Evolutionary conservation across 2,113 vertebrate species (phyloP), one percentile per base, ranked within the genome.

Genomic region (Nestor notabilis): DNA sequence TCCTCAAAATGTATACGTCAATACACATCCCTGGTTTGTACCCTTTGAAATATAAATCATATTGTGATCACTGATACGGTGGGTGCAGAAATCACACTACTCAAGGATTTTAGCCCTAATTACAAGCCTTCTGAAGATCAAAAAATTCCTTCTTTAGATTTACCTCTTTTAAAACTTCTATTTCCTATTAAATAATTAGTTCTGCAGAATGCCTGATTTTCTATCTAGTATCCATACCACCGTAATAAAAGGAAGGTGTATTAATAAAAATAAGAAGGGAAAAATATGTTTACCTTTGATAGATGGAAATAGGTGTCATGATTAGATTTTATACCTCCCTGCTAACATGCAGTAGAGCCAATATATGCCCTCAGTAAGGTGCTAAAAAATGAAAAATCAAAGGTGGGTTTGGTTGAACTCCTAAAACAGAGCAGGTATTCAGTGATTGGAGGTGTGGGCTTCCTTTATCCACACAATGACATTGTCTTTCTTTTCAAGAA

Each of bases 341-440:
- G 7, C 4, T 72, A 72, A 47, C 21, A 72, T 31, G 6, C 10
- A 37, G 5, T n/a, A 11, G 24, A 63, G 31, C 49, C 7, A 49
- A 25, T 29, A 47, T 2, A 1, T 2, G 2, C 4, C 3, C 13
- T 39, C 52, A 60, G 6, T 25, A 49, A n/a, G 17, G 13, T 29
- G 4, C 4, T n/a, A 28, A 66, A 65, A 28, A 56, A 15, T 17
- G 13, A 65, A 46, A 74, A 68, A 55, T 50, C 28, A 37, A 20
- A 64, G 11, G 28, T 29, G 23, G 39, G 4, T 55, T 68, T 41
- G 7, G 10, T 3, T 63, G 5, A 20, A 17, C 7, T 44, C 15
- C 5, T 79, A 49, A 74, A 61, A 43, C 0, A 3, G 21, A 66
- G 21, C 44, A 56, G 31, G 5, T 39, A 11, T 6, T 6, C 8